phyloP scores from a whole-genome alignment of 2,113 vertebrate genomes.

The Sakesphorus luctuosus region DNA sequence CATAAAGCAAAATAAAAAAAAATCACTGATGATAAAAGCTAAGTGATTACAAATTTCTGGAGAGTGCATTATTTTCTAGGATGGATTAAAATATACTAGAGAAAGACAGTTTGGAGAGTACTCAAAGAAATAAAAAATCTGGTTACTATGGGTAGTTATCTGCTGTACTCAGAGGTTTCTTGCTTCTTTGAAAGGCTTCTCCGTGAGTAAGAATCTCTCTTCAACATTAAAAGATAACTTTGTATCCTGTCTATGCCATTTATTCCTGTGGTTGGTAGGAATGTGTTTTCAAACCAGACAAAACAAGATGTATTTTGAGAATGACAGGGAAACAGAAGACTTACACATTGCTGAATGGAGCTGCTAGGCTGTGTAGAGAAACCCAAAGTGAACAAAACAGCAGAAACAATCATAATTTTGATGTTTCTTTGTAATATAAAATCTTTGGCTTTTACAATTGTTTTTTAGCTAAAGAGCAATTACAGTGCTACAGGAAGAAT shows the following conservation, averaged over 20 bases:
- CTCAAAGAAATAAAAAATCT: background rate
- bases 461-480: slow-evolving; percentile 25
- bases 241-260: background rate
- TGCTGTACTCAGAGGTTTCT: background rate
- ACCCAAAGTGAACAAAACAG: background rate
- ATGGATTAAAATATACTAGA: background rate
- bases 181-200: background rate
- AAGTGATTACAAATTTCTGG: background rate
- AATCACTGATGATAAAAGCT: background rate
- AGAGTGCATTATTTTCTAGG: background rate
- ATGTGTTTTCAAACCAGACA: background rate
- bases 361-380: background rate
- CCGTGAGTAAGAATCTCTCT: background rate
- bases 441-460: background rate
- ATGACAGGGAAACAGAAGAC: background rate
- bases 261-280: background rate
- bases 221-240: background rate
- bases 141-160: background rate
- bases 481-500: background rate
- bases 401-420: background rate
- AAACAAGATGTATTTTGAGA: background rate
- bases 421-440: background rate
- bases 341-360: background rate
- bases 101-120: background rate
- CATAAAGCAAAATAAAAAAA: background rate